phyloP scores from a whole-genome alignment of 2,888 invertebrate species.

The Neoascia interrupta region DNA sequence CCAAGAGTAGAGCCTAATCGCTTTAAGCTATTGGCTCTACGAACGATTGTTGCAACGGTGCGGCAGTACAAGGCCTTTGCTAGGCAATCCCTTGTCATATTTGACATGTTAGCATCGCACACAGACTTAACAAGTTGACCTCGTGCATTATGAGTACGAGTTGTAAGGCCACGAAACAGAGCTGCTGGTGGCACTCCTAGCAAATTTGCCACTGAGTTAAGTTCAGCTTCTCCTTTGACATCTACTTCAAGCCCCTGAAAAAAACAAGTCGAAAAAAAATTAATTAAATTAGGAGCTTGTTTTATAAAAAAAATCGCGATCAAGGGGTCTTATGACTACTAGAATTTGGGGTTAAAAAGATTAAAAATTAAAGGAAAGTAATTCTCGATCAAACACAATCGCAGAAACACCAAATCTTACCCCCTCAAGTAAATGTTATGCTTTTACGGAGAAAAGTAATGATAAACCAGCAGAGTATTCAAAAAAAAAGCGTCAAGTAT shows the following conservation, averaged over 20 bases:
- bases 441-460: too few species aligned
- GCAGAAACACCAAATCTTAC: too few species aligned
- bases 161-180: constrained; percentile 87
- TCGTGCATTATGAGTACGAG: constrained; percentile 88
- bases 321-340: too few species aligned
- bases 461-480: too few species aligned
- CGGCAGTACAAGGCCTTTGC: constrained; percentile 96
- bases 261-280: constrained; percentile 1
- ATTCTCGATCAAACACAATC: too few species aligned
- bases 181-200: constrained; percentile 82
- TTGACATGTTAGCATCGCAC: constrained; percentile 92
- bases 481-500: too few species aligned
- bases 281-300: too few species aligned
- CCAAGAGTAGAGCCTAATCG: constrained; percentile 89
- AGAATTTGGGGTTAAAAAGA: too few species aligned
- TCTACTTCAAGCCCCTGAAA: constrained; percentile 85
- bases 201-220: constrained; percentile 91
- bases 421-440: too few species aligned
- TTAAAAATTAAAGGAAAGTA: too few species aligned
- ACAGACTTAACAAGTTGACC: constrained; percentile 90
- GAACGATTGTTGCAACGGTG: constrained; percentile 95
- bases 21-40: constrained; percentile 94
- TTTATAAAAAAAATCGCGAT: too few species aligned
- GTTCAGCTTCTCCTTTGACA: constrained; percentile 89
- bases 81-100: constrained; percentile 92